Evolutionary conservation across 2,113 vertebrate species (phyloP).

Genomic region (rabbit (Oryctolagus cuniculus)): mOryCun1.1 NC_091438.1:157889501-157890000

Average conservation of each 20-base stretch:
- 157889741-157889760: constrained; percentile 18
- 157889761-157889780: not conserved
- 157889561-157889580: not conserved
- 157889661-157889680: not conserved
- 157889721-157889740: constrained; percentile 14
- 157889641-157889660: not conserved
- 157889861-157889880: not conserved
- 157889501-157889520: not conserved
- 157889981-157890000: not conserved
- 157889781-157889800: not conserved
- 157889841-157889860: not conserved
- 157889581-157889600: constrained; percentile 3
- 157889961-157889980: not conserved
- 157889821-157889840: not conserved
- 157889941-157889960: not conserved
- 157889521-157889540: not conserved
- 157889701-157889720: not conserved
- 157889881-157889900: not conserved
- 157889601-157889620: not conserved
- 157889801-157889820: not conserved
- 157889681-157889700: not conserved
- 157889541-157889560: not conserved
- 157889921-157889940: not conserved
- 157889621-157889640: not conserved
- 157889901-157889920: not conserved